A percentile compares a stretch with the other conserved stretches of the same genome.
phyloP scores from a whole-genome alignment of 1,140 invertebrate genomes.

The Drosophila micromelanica region DNA sequence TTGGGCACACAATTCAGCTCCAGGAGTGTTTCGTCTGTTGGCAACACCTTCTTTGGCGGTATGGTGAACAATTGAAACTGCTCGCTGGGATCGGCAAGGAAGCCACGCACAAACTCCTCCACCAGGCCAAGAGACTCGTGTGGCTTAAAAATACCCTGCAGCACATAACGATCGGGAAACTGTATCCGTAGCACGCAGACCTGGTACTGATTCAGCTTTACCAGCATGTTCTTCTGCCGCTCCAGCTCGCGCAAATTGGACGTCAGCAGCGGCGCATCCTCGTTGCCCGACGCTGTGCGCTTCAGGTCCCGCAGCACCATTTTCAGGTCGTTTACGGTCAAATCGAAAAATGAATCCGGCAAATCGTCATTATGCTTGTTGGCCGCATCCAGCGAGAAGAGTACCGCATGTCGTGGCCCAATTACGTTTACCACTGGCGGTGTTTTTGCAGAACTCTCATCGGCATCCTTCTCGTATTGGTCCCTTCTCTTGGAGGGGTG shows the following conservation, averaged over 20 bases:
- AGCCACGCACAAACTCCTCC: constrained; percentile 89
- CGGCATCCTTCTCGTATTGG: constrained; percentile 22
- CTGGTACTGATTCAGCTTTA: constrained; percentile 88
- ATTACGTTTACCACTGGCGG: constrained; percentile 79
- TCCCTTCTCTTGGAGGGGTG: constrained; percentile 20
- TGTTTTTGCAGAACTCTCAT: constrained; percentile 39
- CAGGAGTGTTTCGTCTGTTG: constrained; percentile 86
- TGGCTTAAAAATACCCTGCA: constrained; percentile 92
- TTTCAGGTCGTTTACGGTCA: constrained; percentile 91
- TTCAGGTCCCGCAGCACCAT: constrained; percentile 89
- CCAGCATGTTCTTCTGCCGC: constrained; percentile 86
- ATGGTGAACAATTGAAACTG: constrained; percentile 91
- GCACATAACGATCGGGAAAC: constrained; percentile 91
- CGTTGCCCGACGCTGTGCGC: constrained; percentile 86
- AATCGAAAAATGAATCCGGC: constrained; percentile 93
- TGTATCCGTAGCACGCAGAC: constrained; percentile 91
- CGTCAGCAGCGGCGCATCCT: constrained; percentile 89
- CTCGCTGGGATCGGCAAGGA: constrained; percentile 86
- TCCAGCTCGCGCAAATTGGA: constrained; percentile 87
- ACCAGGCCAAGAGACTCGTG: constrained; percentile 88
- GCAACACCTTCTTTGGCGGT: constrained; percentile 89
- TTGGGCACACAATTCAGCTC: constrained; percentile 90
- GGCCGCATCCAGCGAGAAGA: constrained; percentile 88
- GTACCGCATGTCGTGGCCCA: constrained; percentile 88
- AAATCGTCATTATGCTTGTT: constrained; percentile 87